Conservation (phyloP, 2,797 vertebrate genomes). For the Allochrocebus solatus region DNA sequence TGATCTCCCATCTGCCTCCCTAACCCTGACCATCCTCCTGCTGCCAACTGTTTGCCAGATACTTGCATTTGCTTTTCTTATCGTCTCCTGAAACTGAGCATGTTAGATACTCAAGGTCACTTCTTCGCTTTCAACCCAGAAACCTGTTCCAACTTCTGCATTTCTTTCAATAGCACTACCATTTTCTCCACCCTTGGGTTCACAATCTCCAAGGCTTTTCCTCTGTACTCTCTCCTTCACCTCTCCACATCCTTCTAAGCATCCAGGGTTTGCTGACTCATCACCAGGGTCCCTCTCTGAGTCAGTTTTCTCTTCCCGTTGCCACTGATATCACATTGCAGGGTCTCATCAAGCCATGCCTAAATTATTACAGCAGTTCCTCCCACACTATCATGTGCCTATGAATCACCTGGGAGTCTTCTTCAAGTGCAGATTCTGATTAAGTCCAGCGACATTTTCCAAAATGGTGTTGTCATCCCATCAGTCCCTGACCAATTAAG, state of each 20-base stretch:
- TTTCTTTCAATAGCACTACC: not conserved
- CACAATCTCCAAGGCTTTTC: not conserved
- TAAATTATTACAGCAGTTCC: not conserved
- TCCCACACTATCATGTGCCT: not conserved
- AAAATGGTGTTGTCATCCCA: not conserved
- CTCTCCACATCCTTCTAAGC: not conserved
- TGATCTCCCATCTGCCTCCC: not conserved
- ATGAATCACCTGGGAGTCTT: not conserved
- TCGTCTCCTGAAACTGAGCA: not conserved
- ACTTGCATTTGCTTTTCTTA: not conserved
- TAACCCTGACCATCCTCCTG: not conserved
- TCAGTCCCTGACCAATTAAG: not conserved
- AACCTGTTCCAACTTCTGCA: not conserved
- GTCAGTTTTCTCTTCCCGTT: not conserved
- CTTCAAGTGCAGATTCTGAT: not conserved
- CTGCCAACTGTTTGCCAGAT: not conserved
- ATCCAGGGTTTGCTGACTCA: not conserved
- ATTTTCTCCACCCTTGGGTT: not conserved
- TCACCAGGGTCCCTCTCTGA: not conserved
- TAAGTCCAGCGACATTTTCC: not conserved
- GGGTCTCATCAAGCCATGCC: not conserved
- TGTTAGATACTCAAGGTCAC: not conserved
- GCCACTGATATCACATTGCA: not conserved
- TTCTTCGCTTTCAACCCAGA: not conserved
- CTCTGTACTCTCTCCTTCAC: not conserved